Base-by-base conservation (phyloP, 2,888 invertebrate species). In the Zygogramma bicolorata region DNA sequence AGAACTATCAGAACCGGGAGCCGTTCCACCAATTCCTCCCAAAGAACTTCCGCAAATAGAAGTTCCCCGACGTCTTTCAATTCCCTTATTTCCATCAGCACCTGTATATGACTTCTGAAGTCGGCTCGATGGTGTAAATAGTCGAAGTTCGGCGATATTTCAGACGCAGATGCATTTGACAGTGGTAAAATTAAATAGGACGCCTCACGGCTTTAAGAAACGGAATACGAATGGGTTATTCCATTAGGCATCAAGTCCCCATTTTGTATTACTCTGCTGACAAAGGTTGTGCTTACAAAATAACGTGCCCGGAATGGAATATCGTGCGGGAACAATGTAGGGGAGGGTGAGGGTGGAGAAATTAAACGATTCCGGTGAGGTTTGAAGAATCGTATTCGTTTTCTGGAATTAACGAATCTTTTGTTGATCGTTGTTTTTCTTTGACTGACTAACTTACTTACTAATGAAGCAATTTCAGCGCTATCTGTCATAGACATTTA, bases 161-260 rank as follows among this genome's bases (percentile, higher is more conserved):
- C 81, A 84, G 80, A 73, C 81, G 76, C 82, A 82, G 81, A 80
- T 84, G 83, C 79, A 79, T 82, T 81, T 84, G 83, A 83, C 83
- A 83, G 81, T 77, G 76, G 81, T 78, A 81, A 81, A 84, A 84
- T 83, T 82, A 82, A 83, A 82, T 81, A 78, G 80, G 82, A 81
- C 79, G 75, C 71, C 73, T 78, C 77, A 75, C 74, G 77, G 81
- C 81, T 80, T 81, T 81, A 80, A 80, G 80, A 80, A 80, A 77
- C 72, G 76, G 74, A 72, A 78, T 71, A 74, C 76, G 73, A 74
- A 76, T 70, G 77, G 81, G 77, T 78, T 78, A 77, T 79, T 77
- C 80, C 79, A 75, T 77, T 77, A 75, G 70, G 76, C 79, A 77
- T 77, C 77, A 75, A 78, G 76, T 75, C 80, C 78, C 80, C 80